Conservation (phyloP, 2,888 invertebrate species). For the Volucella zonaria region DNA sequence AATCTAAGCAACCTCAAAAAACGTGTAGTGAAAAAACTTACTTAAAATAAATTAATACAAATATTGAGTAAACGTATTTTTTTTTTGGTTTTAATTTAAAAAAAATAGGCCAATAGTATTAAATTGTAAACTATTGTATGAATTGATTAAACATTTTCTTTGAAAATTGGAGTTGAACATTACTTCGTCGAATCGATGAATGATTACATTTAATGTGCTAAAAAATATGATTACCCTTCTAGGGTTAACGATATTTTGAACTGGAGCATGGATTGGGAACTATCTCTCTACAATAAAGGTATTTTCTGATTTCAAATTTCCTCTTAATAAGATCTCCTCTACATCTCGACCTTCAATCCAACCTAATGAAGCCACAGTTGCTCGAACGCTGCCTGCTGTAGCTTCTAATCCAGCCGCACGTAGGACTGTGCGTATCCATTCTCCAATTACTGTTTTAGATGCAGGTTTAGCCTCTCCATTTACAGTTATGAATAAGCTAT, state of each 20-base stretch:
- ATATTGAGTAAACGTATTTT: no score
- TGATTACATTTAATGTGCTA: no score
- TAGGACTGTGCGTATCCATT: conserved; percentile 22
- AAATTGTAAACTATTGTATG: no score
- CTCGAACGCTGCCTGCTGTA: conserved; percentile 17
- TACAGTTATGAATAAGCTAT: conserved; percentile 20
- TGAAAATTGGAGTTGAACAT: no score
- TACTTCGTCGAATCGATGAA: no score
- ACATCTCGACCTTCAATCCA: neutral
- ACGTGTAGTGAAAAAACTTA: no score
- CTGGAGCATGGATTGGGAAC: neutral
- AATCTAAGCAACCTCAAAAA: no score
- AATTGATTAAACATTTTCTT: no score
- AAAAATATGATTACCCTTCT: no score
- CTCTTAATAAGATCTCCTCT: neutral
- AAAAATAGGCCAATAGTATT: no score
- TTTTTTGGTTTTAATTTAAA: no score
- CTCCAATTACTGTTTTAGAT: conserved; percentile 29
- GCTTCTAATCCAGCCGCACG: conserved; percentile 13
- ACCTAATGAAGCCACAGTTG: conserved; percentile 35
- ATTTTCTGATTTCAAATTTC: conserved; percentile 18
- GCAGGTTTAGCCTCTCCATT: conserved; percentile 16
- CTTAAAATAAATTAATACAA: no score
- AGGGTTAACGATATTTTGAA: conserved; percentile 27
- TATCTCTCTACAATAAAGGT: conserved; percentile 7